These are phyloP conservation scores for Acromyrmex echinatior DNA, from an alignment of 1,140 invertebrate genomes.

Conservation along the genomic window DNA sequence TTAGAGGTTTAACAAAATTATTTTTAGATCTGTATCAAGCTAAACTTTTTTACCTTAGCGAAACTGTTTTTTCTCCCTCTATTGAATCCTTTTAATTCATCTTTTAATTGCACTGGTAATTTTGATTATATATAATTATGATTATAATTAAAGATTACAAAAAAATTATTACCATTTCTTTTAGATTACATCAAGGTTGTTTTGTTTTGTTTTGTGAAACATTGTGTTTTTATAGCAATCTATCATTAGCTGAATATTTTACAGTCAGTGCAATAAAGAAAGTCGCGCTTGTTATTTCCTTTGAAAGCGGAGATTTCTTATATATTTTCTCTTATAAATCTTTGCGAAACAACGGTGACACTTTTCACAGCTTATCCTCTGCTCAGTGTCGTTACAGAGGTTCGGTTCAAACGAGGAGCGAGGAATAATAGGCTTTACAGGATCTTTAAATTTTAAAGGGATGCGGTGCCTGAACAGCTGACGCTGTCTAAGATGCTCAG, in stretches of 20 bases:
- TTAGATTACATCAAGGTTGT: background rate
- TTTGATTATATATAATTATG: background rate
- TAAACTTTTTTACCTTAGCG: no score
- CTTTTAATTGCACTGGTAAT: background rate
- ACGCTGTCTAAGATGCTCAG: slow-evolving; percentile 59
- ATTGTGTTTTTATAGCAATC: background rate
- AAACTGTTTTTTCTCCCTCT: no score
- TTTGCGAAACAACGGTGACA: slow-evolving; percentile 19
- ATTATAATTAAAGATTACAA: background rate
- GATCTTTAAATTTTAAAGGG: slow-evolving; percentile 83
- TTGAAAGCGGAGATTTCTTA: slow-evolving; percentile 1
- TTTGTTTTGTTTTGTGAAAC: background rate
- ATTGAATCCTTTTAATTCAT: no score
- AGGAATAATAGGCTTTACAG: slow-evolving; percentile 68
- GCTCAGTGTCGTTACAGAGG: slow-evolving; percentile 37
- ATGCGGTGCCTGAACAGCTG: slow-evolving; percentile 73
- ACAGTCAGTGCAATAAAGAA: background rate
- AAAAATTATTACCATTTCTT: background rate
- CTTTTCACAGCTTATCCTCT: slow-evolving; percentile 53
- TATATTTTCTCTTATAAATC: slow-evolving; percentile 41
- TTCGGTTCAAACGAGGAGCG: slow-evolving; percentile 16
- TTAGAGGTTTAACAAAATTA: no score
- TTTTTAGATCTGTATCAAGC: background rate
- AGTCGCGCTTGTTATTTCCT: background rate
- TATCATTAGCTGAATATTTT: background rate